Evolutionary conservation across 1,140 invertebrate genomes (phyloP).

Genomic region (Drosophila equinoxialis): DNA sequence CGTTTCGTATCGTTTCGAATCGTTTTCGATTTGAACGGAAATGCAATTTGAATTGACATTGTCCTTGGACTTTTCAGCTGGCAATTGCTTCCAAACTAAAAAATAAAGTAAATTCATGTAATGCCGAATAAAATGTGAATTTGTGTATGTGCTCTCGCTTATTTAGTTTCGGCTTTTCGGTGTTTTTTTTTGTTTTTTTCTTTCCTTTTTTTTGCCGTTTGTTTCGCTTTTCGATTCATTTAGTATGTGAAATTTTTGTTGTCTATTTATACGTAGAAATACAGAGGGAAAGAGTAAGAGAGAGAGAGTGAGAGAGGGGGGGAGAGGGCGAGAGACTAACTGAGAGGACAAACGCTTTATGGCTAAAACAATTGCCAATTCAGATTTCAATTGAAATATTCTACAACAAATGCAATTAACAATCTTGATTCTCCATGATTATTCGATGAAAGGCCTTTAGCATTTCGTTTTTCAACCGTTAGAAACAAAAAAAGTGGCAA

Average conservation of each 20-base stretch:
- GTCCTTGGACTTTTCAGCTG: conserved; percentile 72
- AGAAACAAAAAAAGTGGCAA: not conserved
- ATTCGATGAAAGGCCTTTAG: not conserved
- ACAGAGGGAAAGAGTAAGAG: too few species aligned
- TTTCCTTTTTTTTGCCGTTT: not conserved
- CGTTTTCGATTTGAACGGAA: conserved; percentile 49
- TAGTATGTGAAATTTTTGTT: conserved; percentile 9
- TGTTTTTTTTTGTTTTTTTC: not conserved
- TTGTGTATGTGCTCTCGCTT: not conserved
- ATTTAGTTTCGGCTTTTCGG: conserved; percentile 10
- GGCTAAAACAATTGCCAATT: conserved; percentile 29
- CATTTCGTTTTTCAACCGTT: not conserved
- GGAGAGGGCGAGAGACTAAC: not conserved
- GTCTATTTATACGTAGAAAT: conserved; percentile 11
- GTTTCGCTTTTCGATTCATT: conserved; percentile 37
- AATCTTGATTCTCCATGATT: conserved; percentile 17
- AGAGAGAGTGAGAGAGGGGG: not conserved
- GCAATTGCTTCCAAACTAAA: conserved; percentile 73
- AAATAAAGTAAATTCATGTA: conserved; percentile 68
- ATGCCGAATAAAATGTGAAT: conserved; percentile 37
- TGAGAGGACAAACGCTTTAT: conserved; percentile 22
- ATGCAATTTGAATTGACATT: conserved; percentile 70
- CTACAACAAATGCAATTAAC: conserved; percentile 11
- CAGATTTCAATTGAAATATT: conserved; percentile 5
- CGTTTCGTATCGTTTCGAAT: not conserved